Evolutionary conservation across 2,888 invertebrate genomes (phyloP), one percentile per base, ranked within the genome.

Genomic region (Platerodrilus igneus): DNA sequence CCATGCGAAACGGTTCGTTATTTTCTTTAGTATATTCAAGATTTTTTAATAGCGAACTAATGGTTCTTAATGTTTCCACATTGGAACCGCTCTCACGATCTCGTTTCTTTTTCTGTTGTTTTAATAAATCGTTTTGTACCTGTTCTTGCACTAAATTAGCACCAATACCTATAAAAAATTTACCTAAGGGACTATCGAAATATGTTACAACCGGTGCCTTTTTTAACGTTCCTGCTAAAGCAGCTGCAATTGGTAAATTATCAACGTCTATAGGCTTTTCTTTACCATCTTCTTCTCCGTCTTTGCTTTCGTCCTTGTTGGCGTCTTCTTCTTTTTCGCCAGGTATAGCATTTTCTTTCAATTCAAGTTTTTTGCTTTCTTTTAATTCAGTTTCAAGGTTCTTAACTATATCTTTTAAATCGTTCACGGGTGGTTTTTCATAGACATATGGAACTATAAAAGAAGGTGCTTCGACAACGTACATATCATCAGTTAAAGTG

Each of bases 391-490:
- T 75, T 20, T 77, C 79, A 46, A 83, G 69, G 53, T 76, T 73
- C 19, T 72, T 72, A 17, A 87, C 77, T 62, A 83, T 83, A 49
- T 84, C 81, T 61, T 81, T 83, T 47, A 91, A 76, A 39, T 84
- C 83, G 56, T 83, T 81, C 3, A 83, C 66, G 1, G 91, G 88
- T 6, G 90, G 88, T 63, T 91, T 91, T 64, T 92, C 91, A 67
- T 91, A 91, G 13, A 92, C 88, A 64, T 92, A 92, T 28, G 92
- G 92, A 52, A 92, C 91, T 61, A 92, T 90, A 62, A 92, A 91
- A 13, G 90, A 91, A 4, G 92, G 91, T 16, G 91, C 91, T 67
- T 92, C 91, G 6, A 92, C 84, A 7, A 92, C 90, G 64, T 85
- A 91, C 85, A 91, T 91, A 56, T 92, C 90, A 63, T 92, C 91